phyloP scores from a whole-genome alignment of 2,113 vertebrate genomes.

The Sclerurus mexicanus region DNA sequence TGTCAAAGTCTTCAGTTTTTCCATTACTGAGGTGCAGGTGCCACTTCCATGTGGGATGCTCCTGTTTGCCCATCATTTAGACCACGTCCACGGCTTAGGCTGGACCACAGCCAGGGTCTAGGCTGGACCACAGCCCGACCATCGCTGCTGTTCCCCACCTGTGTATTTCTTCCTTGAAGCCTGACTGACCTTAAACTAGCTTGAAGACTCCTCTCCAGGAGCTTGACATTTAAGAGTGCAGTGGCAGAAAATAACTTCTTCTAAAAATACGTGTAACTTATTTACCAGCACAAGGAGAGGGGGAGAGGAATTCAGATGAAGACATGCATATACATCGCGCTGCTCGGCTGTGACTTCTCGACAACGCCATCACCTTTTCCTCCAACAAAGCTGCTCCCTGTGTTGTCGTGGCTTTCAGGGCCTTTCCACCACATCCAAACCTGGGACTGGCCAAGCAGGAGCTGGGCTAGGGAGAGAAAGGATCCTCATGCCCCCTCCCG shows the following conservation, averaged over 20 bases:
- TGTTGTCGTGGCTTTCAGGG: accelerated
- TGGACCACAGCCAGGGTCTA: neutral
- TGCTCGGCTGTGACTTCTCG: neutral
- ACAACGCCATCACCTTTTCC: neutral
- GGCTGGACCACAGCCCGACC: neutral
- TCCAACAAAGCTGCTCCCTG: neutral
- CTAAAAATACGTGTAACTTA: conserved; percentile 59
- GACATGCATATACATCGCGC: neutral
- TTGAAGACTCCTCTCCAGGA: conserved; percentile 36
- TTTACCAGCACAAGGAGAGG: conserved; percentile 28
- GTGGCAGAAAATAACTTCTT: conserved; percentile 56
- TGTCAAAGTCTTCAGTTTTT: neutral
- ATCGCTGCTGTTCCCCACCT: neutral
- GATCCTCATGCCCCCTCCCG: accelerated
- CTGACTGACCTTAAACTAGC: conserved; percentile 50
- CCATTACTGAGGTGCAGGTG: neutral
- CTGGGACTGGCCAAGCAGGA: accelerated
- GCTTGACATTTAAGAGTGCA: conserved; percentile 59
- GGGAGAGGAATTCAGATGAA: conserved; percentile 32
- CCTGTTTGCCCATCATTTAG: neutral
- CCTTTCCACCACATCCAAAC: neutral
- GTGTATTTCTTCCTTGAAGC: neutral
- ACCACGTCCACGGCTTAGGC: neutral
- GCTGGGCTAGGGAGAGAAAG: neutral
- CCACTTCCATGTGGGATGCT: accelerated